Percentiles rank a stretch among this genome's conserved stretches.
phyloP scores from a whole-genome alignment of 2,797 vertebrate genomes.

The Xenentodon cancila region DNA sequence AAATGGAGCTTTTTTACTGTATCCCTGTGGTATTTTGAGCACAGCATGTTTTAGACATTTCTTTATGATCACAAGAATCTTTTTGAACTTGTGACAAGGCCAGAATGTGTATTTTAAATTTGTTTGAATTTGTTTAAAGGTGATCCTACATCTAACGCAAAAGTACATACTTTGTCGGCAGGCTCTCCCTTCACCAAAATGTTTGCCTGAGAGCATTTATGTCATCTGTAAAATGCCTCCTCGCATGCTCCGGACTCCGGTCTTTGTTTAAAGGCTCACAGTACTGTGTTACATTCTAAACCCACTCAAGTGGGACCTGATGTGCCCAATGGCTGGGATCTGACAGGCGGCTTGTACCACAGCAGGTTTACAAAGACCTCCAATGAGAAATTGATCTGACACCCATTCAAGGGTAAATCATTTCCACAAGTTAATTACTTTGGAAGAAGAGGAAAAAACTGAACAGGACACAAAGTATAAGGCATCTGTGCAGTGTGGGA shows the following conservation, averaged over 20 bases:
- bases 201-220: background rate
- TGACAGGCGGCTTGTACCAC: conserved; percentile 63
- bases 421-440: conserved; percentile 80
- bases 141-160: background rate
- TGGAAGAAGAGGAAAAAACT: conserved; percentile 41
- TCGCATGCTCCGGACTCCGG: conserved; percentile 8
- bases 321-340: conserved; percentile 63
- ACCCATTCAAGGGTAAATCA: conserved; percentile 80
- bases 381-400: conserved; percentile 81
- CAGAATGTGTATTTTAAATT: no score
- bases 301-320: conserved; percentile 56
- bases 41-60: no score
- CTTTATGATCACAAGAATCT: no score
- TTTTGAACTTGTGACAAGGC: no score
- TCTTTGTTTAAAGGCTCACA: conserved; percentile 53
- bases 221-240: conserved; percentile 3
- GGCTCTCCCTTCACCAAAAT: rapidly evolving
- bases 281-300: conserved; percentile 35
- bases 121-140: no score
- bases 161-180: background rate
- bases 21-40: no score
- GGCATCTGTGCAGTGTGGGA: conserved; percentile 48
- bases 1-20: no score
- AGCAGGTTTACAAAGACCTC: conserved; percentile 70
- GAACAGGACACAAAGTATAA: conserved; percentile 46